Percentiles rank a stretch among this genome's conserved stretches.
Evolutionary conservation across 2,888 invertebrate species (phyloP).

Genomic region (Patella depressa): DNA sequence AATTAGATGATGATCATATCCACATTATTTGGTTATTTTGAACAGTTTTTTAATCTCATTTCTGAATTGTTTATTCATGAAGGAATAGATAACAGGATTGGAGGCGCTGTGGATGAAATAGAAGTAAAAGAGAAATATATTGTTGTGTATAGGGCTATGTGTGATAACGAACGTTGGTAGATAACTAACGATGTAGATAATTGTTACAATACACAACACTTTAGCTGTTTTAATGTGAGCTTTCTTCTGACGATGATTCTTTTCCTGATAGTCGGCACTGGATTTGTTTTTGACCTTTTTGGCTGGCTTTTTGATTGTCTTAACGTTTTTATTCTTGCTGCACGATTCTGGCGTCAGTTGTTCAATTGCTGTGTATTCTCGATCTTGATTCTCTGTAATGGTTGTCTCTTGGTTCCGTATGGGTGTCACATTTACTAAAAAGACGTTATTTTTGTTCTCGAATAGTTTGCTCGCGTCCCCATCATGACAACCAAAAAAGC

Average conservation of each 20-base stretch:
- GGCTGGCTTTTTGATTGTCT: conserved; percentile 1
- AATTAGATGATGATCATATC: background rate
- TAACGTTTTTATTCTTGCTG: conserved; percentile 1
- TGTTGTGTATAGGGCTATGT: conserved; percentile 38
- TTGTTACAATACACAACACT: conserved; percentile 55
- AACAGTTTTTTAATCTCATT: conserved; percentile 40
- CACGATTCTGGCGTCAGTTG: conserved; percentile 7
- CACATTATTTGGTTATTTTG: background rate
- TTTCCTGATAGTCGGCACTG: background rate
- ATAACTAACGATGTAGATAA: conserved; percentile 55
- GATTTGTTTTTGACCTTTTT: background rate
- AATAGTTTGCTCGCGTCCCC: background rate
- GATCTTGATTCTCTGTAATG: background rate
- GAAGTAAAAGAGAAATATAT: conserved; percentile 49
- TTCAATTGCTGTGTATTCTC: background rate
- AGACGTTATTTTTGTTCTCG: background rate
- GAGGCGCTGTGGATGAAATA: conserved; percentile 61
- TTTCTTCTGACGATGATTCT: conserved; percentile 21
- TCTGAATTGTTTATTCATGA: conserved; percentile 57
- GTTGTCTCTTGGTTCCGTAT: background rate
- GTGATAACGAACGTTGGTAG: conserved; percentile 56
- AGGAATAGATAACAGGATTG: conserved; percentile 62
- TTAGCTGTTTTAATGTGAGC: conserved; percentile 58
- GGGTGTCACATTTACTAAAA: background rate
- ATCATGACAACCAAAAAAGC: background rate